These are phyloP conservation scores for Thunnus thynnus DNA, from an alignment of 2,113 vertebrate genomes.

Conservation along the genomic window DNA sequence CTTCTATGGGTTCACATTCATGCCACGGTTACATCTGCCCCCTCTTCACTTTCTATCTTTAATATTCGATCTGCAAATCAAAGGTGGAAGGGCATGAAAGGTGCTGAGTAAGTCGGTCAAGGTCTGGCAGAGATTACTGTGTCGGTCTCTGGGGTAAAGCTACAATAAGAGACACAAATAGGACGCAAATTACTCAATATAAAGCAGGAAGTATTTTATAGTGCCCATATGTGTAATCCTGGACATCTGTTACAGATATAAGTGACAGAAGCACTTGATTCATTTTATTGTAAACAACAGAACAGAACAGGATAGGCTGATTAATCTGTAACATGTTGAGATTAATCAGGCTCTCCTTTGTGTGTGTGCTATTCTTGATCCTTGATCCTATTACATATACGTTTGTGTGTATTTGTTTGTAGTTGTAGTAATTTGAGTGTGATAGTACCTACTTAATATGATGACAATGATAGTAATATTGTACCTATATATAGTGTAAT, in stretches of 20 bases:
- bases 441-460: too few relatives aligned
- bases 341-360: too few relatives aligned
- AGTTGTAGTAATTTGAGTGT: too few relatives aligned
- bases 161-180: slow-evolving; percentile 48
- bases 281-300: slow-evolving; percentile 33
- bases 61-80: slow-evolving; percentile 43
- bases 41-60: slow-evolving; percentile 27
- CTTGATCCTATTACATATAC: too few relatives aligned
- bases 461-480: too few relatives aligned
- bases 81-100: slow-evolving; percentile 45
- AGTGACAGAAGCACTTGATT: slow-evolving; percentile 41
- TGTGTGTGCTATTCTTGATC: too few relatives aligned
- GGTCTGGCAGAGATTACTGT: slow-evolving; percentile 37
- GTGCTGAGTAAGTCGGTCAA: slow-evolving; percentile 34
- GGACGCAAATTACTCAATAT: slow-evolving; percentile 41
- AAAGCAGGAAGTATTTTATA: slow-evolving; percentile 49
- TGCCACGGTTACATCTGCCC: slow-evolving; percentile 19
- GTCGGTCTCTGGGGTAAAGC: slow-evolving; percentile 16
- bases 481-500: too few relatives aligned
- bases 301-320: slow-evolving; percentile 42
- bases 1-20: slow-evolving; percentile 25
- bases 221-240: slow-evolving; percentile 15
- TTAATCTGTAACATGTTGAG: slow-evolving; percentile 39
- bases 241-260: slow-evolving; percentile 57
- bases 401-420: too few relatives aligned